Conservation (phyloP, 2,888 invertebrate genomes). For the Pardosa pseudoannulata region DNA sequence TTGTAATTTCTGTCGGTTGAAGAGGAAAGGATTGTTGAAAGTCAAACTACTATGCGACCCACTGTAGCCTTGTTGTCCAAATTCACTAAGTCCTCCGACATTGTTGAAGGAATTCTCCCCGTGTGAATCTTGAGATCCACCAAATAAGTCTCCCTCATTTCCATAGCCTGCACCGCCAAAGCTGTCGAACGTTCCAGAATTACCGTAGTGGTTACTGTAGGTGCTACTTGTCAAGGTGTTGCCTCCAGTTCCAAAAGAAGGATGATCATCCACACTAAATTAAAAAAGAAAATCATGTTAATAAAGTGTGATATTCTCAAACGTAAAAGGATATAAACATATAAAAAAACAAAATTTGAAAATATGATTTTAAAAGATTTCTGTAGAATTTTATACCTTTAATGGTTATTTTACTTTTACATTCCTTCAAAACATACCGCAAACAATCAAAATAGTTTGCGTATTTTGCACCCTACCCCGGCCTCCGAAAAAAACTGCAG, state of each 20-base stretch:
- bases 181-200: constrained; percentile 5
- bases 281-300: too few relatives aligned
- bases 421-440: too few relatives aligned
- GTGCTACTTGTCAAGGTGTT: background rate
- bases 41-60: constrained; percentile 29
- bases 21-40: constrained; percentile 22
- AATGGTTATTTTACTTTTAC: too few relatives aligned
- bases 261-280: constrained; percentile 51
- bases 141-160: constrained; percentile 11
- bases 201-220: constrained; percentile 31
- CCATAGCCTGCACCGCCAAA: constrained; percentile 4
- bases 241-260: background rate
- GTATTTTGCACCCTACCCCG: too few relatives aligned
- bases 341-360: too few relatives aligned
- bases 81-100: constrained; percentile 1
- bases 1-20: constrained; percentile 25
- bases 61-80: constrained; percentile 19
- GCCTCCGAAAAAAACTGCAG: too few relatives aligned
- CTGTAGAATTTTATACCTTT: too few relatives aligned
- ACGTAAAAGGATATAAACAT: too few relatives aligned
- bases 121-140: background rate
- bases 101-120: background rate
- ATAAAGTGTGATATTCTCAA: too few relatives aligned
- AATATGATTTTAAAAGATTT: too few relatives aligned
- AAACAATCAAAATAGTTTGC: too few relatives aligned